These are phyloP conservation scores for Paraescarpia echinospica DNA, from an alignment of 1,140 invertebrate genomes.

Conservation along the genomic window DNA sequence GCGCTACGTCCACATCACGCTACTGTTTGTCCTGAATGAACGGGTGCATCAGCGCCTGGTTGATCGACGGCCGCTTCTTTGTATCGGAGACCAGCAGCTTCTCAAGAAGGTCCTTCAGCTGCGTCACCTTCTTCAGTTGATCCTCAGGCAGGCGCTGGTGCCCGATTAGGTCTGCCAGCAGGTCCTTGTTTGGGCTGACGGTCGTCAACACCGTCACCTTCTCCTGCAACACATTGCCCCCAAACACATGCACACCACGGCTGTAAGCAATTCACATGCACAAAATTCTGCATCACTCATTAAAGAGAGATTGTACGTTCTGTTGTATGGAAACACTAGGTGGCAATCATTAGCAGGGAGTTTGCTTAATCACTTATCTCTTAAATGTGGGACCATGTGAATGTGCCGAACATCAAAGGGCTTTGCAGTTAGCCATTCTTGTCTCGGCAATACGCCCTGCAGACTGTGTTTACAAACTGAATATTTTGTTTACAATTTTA, in stretches of 20 bases:
- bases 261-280: no score
- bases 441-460: no score
- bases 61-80: conserved; percentile 86
- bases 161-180: conserved; percentile 84
- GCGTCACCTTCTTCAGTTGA: conserved; percentile 84
- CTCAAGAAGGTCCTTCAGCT: conserved; percentile 92
- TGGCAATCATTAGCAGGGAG: no score
- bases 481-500: no score
- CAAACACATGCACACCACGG: background rate
- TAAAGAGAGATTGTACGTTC: no score
- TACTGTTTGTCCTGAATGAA: conserved; percentile 85
- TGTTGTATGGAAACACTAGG: no score
- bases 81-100: conserved; percentile 92
- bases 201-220: conserved; percentile 93
- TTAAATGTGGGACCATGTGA: no score
- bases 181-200: conserved; percentile 82
- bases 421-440: no score
- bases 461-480: no score
- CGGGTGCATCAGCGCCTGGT: conserved; percentile 90
- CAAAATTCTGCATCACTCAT: no score
- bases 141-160: conserved; percentile 82
- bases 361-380: no score
- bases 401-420: no score
- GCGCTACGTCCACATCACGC: background rate
- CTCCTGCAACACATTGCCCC: conserved; percentile 68